Evolutionary conservation across 1,140 invertebrate genomes (phyloP).

Genomic region (Bicyclus anynana): DNA sequence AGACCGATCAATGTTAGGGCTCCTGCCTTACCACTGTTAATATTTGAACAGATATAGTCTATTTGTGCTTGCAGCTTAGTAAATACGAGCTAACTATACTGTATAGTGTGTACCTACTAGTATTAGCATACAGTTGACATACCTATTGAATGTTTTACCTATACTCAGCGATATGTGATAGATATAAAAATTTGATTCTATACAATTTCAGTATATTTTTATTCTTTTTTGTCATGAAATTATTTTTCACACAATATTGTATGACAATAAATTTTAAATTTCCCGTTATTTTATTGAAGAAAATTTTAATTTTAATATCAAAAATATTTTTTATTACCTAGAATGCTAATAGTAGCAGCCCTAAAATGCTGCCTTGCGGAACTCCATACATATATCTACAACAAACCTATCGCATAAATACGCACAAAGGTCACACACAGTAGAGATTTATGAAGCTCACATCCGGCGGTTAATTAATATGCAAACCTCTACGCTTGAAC

Average conservation of each 20-base stretch:
- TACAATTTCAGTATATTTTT: too few relatives aligned
- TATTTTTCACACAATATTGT: too few relatives aligned
- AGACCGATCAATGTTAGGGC: constrained; percentile 31
- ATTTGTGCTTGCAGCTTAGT: constrained; percentile 21
- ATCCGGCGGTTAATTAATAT: constrained; percentile 54
- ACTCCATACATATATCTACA: constrained; percentile 12
- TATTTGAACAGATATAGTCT: constrained; percentile 22
- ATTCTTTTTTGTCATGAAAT: too few relatives aligned
- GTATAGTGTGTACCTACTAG: neutral
- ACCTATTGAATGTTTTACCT: neutral
- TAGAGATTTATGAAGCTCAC: constrained; percentile 48
- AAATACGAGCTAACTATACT: constrained; percentile 11
- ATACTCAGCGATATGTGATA: neutral
- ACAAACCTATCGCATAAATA: constrained; percentile 21
- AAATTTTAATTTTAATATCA: too few relatives aligned
- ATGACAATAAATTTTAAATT: too few relatives aligned
- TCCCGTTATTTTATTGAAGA: too few relatives aligned
- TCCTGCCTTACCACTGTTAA: constrained; percentile 13
- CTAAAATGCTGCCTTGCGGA: constrained; percentile 17
- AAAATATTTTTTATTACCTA: too few relatives aligned
- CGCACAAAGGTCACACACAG: constrained; percentile 41
- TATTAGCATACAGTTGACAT: neutral
- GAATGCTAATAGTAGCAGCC: neutral
- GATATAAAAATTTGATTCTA: neutral
- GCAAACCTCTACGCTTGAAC: constrained; percentile 42